Conservation (phyloP, 1,140 invertebrate genomes). For the Drosophila saltans region DNA sequence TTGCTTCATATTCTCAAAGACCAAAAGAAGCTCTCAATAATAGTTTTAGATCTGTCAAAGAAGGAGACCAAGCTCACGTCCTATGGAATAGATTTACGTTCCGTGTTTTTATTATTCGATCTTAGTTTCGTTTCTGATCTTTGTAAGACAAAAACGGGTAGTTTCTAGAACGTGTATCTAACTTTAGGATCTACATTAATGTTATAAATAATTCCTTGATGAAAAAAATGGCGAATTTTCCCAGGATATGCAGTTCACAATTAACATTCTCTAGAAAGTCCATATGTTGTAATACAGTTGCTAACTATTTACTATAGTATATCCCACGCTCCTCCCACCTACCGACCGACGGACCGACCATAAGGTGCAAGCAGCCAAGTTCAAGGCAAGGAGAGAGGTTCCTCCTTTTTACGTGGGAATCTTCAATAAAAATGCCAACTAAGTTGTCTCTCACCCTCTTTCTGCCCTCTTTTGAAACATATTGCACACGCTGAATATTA, state of each 20-base stretch:
- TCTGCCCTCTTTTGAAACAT: conserved; percentile 48
- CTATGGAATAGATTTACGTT: too few relatives aligned
- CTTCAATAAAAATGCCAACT: conserved; percentile 33
- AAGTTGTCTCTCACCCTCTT: conserved; percentile 1
- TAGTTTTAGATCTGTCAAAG: too few relatives aligned
- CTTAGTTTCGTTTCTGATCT: too few relatives aligned
- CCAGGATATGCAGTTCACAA: background rate
- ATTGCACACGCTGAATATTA: conserved; percentile 72
- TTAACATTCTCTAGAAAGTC: background rate
- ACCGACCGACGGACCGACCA: background rate
- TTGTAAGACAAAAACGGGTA: too few relatives aligned
- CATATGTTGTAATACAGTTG: background rate
- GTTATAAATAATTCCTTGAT: too few relatives aligned
- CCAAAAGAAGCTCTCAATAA: too few relatives aligned
- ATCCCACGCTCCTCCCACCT: conserved; percentile 1
- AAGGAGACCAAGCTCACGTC: too few relatives aligned
- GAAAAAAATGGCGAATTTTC: background rate
- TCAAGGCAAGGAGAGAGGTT: conserved; percentile 39
- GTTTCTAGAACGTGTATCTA: too few relatives aligned
- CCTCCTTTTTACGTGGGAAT: conserved; percentile 65
- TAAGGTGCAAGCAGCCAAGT: conserved; percentile 26
- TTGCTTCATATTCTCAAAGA: too few relatives aligned
- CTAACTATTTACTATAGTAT: background rate
- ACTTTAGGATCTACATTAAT: too few relatives aligned
- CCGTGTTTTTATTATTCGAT: too few relatives aligned